Conservation (phyloP, 2,113 vertebrate species). For the Callorhinus ursinus region DNA sequence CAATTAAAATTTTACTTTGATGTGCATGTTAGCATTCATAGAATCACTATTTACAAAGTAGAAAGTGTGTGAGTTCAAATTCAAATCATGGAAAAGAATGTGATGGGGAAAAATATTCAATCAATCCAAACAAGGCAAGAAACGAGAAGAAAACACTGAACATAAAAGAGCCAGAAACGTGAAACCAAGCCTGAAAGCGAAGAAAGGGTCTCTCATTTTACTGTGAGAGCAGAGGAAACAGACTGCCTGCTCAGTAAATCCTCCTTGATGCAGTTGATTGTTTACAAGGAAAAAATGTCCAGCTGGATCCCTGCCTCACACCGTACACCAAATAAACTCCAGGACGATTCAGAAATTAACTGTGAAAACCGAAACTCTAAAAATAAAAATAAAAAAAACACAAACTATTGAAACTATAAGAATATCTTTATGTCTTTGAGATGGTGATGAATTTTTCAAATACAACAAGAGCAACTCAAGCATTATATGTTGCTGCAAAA, state of each 20-base stretch:
- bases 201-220: background rate
- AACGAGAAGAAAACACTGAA: background rate
- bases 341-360: background rate
- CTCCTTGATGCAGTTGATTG: background rate
- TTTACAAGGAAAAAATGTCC: too few species aligned
- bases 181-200: background rate
- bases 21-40: background rate
- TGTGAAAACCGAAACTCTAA: background rate
- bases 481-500: rapidly evolving
- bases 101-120: background rate
- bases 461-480: background rate
- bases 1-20: background rate
- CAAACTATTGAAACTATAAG: background rate
- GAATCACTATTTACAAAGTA: background rate
- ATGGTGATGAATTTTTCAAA: background rate
- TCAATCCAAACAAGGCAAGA: background rate
- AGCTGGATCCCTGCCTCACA: background rate
- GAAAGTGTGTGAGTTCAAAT: background rate
- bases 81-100: background rate
- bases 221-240: background rate
- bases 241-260: rapidly evolving
- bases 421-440: background rate
- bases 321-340: background rate
- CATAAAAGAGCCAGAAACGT: background rate
- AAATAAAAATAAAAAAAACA: background rate